Conservation (phyloP, 2,113 vertebrate species). For the Chitala chitala region DNA sequence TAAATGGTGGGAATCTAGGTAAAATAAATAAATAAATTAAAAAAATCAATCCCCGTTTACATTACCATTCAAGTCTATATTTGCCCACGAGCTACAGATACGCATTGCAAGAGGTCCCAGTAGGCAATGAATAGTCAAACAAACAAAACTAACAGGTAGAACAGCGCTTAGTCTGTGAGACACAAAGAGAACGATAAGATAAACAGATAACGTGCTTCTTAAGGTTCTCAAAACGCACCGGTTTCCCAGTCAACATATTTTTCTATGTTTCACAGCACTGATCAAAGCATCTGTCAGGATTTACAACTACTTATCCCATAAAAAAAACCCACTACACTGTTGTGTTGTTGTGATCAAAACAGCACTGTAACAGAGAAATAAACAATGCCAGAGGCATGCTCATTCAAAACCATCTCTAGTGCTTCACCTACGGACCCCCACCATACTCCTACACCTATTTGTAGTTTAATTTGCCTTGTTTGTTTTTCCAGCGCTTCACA, state of each 20-base stretch:
- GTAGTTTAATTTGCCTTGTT: conserved; percentile 8
- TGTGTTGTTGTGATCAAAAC: not conserved
- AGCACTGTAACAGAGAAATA: not conserved
- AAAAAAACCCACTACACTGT: not conserved
- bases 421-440: not conserved
- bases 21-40: too few relatives aligned
- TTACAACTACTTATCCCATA: not conserved
- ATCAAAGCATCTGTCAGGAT: not conserved
- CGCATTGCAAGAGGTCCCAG: not conserved
- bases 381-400: not conserved
- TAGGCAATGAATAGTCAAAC: not conserved
- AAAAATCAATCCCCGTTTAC: conserved; percentile 5
- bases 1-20: not conserved
- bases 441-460: conserved; percentile 3
- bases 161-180: not conserved
- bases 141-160: not conserved
- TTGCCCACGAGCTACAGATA: not conserved
- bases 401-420: not conserved
- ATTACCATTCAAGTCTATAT: conserved; percentile 8
- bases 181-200: too few relatives aligned
- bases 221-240: not conserved
- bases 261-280: not conserved
- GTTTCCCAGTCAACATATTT: not conserved
- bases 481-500: not conserved
- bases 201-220: not conserved